These are phyloP conservation scores for Lasioglossum morio DNA, from an alignment of 2,888 invertebrate species.

Conservation along the genomic window DNA sequence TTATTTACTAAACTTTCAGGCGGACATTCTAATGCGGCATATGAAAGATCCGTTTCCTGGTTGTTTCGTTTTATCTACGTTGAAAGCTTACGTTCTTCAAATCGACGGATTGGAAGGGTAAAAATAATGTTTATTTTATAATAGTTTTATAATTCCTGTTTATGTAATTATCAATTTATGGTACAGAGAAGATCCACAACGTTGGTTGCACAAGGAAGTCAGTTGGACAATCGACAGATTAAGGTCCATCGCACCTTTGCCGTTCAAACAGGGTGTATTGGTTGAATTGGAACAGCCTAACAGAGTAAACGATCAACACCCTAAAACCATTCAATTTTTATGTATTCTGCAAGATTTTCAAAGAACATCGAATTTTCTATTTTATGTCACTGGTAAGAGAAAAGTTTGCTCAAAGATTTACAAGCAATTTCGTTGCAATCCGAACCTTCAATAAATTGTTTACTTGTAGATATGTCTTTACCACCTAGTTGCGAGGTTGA, in stretches of 20 bases:
- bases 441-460: not conserved
- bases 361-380: constrained; percentile 85
- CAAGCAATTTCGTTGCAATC: not conserved
- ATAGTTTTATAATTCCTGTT: not conserved
- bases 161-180: constrained; percentile 12
- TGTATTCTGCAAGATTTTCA: constrained; percentile 86
- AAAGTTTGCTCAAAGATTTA: constrained; percentile 39
- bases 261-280: constrained; percentile 86
- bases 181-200: constrained; percentile 85
- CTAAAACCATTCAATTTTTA: constrained; percentile 72
- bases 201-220: constrained; percentile 85
- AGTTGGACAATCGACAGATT: constrained; percentile 85
- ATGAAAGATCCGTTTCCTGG: constrained; percentile 83
- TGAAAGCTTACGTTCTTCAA: constrained; percentile 86
- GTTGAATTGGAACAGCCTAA: constrained; percentile 84
- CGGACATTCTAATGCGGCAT: constrained; percentile 84
- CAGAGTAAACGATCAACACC: constrained; percentile 78
- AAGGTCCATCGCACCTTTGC: constrained; percentile 85
- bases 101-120: constrained; percentile 85
- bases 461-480: constrained; percentile 82
- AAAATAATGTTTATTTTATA: constrained; percentile 34
- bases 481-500: constrained; percentile 84
- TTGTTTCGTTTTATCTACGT: constrained; percentile 86
- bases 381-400: constrained; percentile 84
- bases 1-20: constrained; percentile 62